Base-by-base conservation (phyloP, 2,113 vertebrate species). In the Eleginops maclovinus region DNA sequence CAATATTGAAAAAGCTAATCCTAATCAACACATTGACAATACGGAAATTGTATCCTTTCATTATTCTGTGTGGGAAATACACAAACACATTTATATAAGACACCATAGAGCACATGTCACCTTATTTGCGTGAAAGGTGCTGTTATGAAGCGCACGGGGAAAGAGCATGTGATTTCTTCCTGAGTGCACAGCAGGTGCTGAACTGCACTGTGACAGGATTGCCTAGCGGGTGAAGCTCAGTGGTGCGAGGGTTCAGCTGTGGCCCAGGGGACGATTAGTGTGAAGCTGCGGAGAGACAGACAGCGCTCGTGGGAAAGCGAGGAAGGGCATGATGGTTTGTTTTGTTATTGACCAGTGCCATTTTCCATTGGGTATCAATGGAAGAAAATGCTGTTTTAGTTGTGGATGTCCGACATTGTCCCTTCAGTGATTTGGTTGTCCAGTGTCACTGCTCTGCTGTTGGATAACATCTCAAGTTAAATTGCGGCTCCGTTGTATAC, bases 161-260 rank as follows among this genome's bases (percentile, higher is more conserved):
- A 54, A 58, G 21, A 21, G 19, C 51, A n/a, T 74, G 19, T 44
- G 64, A n/a, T 40, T 76, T 56, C 43, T 50, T 41, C 13, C 53
- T 15, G 15, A 22, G 54, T 40, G 31, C 71, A 22, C 64, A 83
- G 67, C 77, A 76, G 85, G 72, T 82, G 78, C 75, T 77, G 50
- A 85, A 81, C 56, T 41, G 36, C 26, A 40, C 19, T 54, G 59
- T 76, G 85, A 79, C 63, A 72, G 50, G 71, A 70, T 58, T 66
- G 77, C 81, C 75, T 72, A 51, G 75, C 16, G 58, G 49, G 71
- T 55, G 66, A 60, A 73, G 56, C 55, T 78, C 77, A 62, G 28
- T 51, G 72, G 81, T 46, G 73, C 65, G 55, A 63, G 41, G 51
- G 78, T 90, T 86, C 80, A 87, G 78, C 82, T 72, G 77, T 75